These are phyloP conservation scores for Andrena trimmerana DNA, from an alignment of 2,888 invertebrate genomes.

Conservation along the genomic window DNA sequence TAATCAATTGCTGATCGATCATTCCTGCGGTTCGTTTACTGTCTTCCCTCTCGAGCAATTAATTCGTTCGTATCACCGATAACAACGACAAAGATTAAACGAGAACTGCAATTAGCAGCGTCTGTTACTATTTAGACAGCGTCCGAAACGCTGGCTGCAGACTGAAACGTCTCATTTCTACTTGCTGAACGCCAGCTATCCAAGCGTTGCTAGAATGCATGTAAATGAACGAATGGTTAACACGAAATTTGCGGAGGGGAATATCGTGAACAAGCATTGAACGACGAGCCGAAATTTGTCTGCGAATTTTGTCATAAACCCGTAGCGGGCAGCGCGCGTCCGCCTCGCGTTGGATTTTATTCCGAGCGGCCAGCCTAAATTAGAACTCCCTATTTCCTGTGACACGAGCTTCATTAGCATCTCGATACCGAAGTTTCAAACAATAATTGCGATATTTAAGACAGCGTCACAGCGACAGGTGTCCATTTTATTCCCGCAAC, in stretches of 20 bases:
- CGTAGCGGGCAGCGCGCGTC: background rate
- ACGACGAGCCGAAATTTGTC: constrained; percentile 40
- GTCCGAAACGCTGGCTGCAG: background rate
- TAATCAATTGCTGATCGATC: constrained; percentile 14
- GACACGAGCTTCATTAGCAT: constrained; percentile 34
- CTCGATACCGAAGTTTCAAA: constrained; percentile 11
- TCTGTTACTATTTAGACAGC: background rate
- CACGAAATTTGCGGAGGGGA: constrained; percentile 49
- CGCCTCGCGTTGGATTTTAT: constrained; percentile 39
- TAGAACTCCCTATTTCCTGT: constrained; percentile 25
- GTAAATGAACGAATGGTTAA: constrained; percentile 57
- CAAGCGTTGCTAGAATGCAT: constrained; percentile 23
- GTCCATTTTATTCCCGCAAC: background rate
- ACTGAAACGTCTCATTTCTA: constrained; percentile 11
- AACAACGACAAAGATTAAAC: background rate
- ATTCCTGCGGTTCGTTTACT: constrained; percentile 2
- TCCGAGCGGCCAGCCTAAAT: constrained; percentile 28
- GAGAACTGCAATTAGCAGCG: background rate
- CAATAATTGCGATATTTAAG: background rate
- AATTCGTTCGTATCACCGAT: background rate
- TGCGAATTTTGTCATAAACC: constrained; percentile 45
- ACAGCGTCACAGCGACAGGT: background rate
- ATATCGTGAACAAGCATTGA: constrained; percentile 45
- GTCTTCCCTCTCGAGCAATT: background rate
- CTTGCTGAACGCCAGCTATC: background rate